Percentiles rank a stretch among this genome's conserved stretches.
phyloP scores from a whole-genome alignment of 2,888 invertebrate genomes.

The Synanthedon andrenaeformis region DNA sequence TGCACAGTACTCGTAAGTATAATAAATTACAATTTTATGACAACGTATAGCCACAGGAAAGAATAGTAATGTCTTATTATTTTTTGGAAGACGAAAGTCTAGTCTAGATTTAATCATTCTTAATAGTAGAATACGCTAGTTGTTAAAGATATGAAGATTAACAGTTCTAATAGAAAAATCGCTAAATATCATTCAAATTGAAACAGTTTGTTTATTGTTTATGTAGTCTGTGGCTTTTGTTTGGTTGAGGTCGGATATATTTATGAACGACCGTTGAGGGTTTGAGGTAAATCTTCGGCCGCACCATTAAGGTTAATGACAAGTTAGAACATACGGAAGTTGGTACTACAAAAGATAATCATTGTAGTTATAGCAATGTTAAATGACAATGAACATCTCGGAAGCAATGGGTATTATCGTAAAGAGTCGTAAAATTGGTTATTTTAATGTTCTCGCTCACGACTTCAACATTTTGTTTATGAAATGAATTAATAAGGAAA shows the following conservation, averaged over 20 bases:
- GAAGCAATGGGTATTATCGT: background rate
- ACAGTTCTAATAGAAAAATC: too few species aligned
- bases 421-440: background rate
- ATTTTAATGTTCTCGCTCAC: background rate
- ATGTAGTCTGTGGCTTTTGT: too few species aligned
- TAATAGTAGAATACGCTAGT: too few species aligned
- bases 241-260: background rate
- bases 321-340: background rate
- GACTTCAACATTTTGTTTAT: background rate
- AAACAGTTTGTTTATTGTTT: too few species aligned
- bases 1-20: conserved; percentile 1
- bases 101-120: too few species aligned
- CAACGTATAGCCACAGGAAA: background rate
- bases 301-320: background rate
- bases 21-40: conserved; percentile 1
- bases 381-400: background rate
- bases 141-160: too few species aligned
- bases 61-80: too few species aligned
- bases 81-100: too few species aligned
- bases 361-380: background rate
- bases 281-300: background rate
- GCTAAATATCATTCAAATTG: too few species aligned
- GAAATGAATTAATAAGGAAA: background rate
- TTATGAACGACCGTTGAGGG: background rate
- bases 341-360: background rate